These are phyloP conservation scores for Rotaria magnacalcarata DNA, from an alignment of 2,888 invertebrate genomes.

Conservation along the genomic window DNA sequence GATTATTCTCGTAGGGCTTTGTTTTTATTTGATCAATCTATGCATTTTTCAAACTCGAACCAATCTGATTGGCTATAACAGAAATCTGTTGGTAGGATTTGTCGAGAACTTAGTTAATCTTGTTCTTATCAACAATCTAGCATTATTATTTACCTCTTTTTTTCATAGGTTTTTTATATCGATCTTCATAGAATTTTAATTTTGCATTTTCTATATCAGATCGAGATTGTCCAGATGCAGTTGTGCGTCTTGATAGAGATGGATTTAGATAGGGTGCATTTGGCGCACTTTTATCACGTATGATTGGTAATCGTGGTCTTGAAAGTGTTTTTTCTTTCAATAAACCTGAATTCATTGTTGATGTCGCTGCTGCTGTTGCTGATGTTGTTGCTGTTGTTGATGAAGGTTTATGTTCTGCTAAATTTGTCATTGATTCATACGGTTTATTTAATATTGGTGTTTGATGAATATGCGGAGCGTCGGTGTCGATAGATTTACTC, in stretches of 20 bases:
- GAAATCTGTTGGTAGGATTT: too few species aligned
- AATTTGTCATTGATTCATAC: slow-evolving; percentile 23
- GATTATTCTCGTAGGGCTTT: too few species aligned
- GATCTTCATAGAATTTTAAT: slow-evolving; percentile 29
- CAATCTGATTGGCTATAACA: too few species aligned
- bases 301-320: not conserved
- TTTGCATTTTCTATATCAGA: not conserved
- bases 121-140: too few species aligned
- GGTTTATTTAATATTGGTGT: not conserved
- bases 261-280: not conserved
- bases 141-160: not conserved
- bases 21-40: too few species aligned
- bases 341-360: not conserved
- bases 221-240: not conserved
- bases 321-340: slow-evolving; percentile 2
- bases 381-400: not conserved
- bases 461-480: not conserved
- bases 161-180: not conserved
- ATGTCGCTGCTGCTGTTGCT: not conserved
- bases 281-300: slow-evolving; percentile 5
- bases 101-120: too few species aligned
- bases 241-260: not conserved
- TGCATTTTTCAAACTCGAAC: too few species aligned
- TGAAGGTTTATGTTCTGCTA: not conserved
- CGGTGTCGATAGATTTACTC: slow-evolving; percentile 18